phyloP scores from a whole-genome alignment of 2,113 vertebrate species.

The Lamprotornis superbus region DNA sequence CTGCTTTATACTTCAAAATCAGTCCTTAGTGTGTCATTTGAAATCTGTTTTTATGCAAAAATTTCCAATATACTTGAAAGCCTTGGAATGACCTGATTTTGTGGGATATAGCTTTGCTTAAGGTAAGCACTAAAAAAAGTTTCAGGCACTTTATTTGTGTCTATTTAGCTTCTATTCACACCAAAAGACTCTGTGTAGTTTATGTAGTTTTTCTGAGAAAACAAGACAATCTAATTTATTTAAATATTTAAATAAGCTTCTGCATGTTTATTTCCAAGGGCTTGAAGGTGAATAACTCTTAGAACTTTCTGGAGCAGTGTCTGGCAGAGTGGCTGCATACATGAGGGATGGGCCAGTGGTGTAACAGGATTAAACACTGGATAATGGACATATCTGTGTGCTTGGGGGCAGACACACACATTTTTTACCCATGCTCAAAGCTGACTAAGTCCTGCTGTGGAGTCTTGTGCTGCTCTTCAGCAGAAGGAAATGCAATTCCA shows the following conservation, averaged over 20 bases:
- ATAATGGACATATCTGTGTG: background rate
- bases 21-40: background rate
- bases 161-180: background rate
- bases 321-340: background rate
- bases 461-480: background rate
- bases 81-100: background rate
- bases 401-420: accelerated
- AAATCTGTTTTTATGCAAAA: background rate
- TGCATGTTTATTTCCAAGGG: background rate
- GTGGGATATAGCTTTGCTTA: background rate
- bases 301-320: background rate
- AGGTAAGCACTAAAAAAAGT: background rate
- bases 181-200: background rate
- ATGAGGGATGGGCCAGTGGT: background rate
- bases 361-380: background rate
- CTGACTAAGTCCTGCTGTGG: background rate
- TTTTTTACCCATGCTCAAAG: background rate
- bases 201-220: background rate
- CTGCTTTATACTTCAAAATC: background rate
- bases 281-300: background rate
- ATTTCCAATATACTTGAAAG: background rate
- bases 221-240: background rate
- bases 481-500: background rate
- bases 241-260: background rate
- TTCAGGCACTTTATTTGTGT: background rate